Conservation (phyloP, 1,140 invertebrate genomes). For the Danaus melanippus region DNA sequence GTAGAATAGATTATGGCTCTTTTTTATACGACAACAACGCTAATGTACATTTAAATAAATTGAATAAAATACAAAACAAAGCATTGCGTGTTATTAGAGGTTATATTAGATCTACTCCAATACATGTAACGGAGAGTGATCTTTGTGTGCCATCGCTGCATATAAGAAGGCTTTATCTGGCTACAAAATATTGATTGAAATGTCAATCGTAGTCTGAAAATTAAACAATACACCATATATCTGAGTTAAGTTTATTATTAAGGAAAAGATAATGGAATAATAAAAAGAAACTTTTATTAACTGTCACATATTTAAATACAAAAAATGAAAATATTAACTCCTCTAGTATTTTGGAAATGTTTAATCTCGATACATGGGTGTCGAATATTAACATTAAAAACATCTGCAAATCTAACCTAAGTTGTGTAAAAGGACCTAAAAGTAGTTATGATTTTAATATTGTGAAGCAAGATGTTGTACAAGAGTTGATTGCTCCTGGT, state of each 20-base stretch:
- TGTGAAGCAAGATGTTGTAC: not conserved
- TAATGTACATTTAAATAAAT: conserved; percentile 2
- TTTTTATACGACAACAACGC: conserved; percentile 3
- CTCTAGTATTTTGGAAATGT: conserved; percentile 5
- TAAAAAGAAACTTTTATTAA: conserved; percentile 2
- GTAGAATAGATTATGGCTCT: conserved; percentile 5
- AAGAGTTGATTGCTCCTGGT: conserved; percentile 1
- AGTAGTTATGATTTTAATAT: not conserved
- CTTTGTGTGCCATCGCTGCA: not conserved
- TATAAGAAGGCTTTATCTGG: too few relatives aligned
- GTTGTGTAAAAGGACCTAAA: conserved; percentile 1
- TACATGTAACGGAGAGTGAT: conserved; percentile 3
- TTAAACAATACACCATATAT: not conserved
- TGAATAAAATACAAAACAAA: conserved; percentile 1
- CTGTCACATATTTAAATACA: conserved; percentile 4
- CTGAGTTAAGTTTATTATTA: not conserved
- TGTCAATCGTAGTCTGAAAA: not conserved
- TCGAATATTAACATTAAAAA: conserved; percentile 4
- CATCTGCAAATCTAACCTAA: conserved; percentile 2
- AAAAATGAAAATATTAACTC: not conserved
- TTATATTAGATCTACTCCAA: conserved; percentile 3
- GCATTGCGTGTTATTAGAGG: not conserved
- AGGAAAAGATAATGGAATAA: not conserved
- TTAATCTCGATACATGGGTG: conserved; percentile 7
- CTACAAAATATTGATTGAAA: too few relatives aligned